phyloP scores from a whole-genome alignment of 2,113 vertebrate species.

The Syngnathus typhle region DNA sequence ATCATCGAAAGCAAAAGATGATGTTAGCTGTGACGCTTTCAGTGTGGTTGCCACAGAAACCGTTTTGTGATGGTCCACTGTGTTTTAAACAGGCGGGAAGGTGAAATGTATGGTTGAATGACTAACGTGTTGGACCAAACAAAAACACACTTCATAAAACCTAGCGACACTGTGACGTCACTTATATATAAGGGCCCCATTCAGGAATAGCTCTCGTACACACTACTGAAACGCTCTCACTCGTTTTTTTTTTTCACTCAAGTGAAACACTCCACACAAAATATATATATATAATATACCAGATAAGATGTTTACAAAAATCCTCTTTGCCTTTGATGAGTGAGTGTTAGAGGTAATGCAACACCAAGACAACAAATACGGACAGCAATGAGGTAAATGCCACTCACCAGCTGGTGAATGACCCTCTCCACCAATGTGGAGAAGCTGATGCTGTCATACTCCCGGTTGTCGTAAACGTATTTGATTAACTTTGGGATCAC shows the following conservation, averaged over 20 bases:
- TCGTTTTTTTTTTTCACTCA: too few species aligned
- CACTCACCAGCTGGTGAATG: slow-evolving; percentile 90
- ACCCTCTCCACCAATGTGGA: slow-evolving; percentile 88
- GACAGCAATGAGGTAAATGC: background rate
- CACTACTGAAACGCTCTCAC: background rate
- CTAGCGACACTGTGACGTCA: background rate
- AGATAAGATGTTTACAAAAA: too few species aligned
- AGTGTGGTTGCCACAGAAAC: slow-evolving; percentile 32
- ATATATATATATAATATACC: too few species aligned
- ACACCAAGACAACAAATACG: background rate
- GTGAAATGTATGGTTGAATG: slow-evolving; percentile 11
- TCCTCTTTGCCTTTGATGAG: background rate
- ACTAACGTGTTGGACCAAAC: slow-evolving; percentile 3
- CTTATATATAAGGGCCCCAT: background rate
- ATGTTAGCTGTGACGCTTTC: slow-evolving; percentile 34
- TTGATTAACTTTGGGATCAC: slow-evolving; percentile 94
- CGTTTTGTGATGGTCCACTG: slow-evolving; percentile 28
- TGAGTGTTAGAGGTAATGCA: background rate
- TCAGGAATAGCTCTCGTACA: background rate
- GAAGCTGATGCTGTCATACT: slow-evolving; percentile 78
- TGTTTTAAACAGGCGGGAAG: slow-evolving; percentile 24
- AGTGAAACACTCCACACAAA: too few species aligned
- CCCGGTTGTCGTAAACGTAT: slow-evolving; percentile 93
- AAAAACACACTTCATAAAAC: slow-evolving; percentile 21
- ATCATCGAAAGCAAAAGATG: slow-evolving; percentile 20